These are phyloP conservation scores for Glaucopsyche alexis DNA, from an alignment of 2,888 invertebrate species.

Conservation along the genomic window DNA sequence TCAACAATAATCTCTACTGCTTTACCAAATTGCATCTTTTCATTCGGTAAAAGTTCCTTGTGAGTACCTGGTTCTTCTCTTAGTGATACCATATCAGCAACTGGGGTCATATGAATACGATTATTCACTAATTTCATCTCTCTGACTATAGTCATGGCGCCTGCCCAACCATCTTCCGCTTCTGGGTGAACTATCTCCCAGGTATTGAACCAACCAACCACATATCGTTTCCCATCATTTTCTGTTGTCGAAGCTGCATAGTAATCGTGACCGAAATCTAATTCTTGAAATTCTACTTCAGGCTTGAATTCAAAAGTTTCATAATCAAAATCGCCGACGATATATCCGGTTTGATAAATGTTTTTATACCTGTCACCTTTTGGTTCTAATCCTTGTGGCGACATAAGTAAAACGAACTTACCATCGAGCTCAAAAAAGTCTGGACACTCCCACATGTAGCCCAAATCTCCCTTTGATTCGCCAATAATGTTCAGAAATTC, in stretches of 20 bases:
- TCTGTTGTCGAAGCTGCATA: slow-evolving; percentile 45
- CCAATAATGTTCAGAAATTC: slow-evolving; percentile 36
- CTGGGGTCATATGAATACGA: slow-evolving; percentile 4
- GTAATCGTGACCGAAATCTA: slow-evolving; percentile 43
- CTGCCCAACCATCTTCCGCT: slow-evolving; percentile 3
- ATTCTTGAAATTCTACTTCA: slow-evolving; percentile 36
- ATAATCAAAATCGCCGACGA: slow-evolving; percentile 44
- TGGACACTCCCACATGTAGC: slow-evolving; percentile 39
- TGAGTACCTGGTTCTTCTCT: neutral
- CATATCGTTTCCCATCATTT: slow-evolving; percentile 40
- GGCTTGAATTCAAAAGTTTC: slow-evolving; percentile 38
- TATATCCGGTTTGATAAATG: slow-evolving; percentile 41
- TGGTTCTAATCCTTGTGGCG: slow-evolving; percentile 41
- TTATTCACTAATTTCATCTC: neutral
- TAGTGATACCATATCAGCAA: neutral
- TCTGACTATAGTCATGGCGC: slow-evolving; percentile 15
- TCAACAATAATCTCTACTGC: slow-evolving; percentile 1
- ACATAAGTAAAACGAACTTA: slow-evolving; percentile 46
- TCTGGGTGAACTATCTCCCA: slow-evolving; percentile 1
- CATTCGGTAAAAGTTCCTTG: neutral
- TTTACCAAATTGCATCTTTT: neutral
- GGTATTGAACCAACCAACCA: slow-evolving; percentile 37
- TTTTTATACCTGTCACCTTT: slow-evolving; percentile 41
- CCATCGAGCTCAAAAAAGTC: slow-evolving; percentile 42
- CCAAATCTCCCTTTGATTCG: slow-evolving; percentile 38